These are phyloP conservation scores for Oryzias dopingdopingensis DNA, from an alignment of 2,797 vertebrate genomes.

Conservation along the genomic window DNA sequence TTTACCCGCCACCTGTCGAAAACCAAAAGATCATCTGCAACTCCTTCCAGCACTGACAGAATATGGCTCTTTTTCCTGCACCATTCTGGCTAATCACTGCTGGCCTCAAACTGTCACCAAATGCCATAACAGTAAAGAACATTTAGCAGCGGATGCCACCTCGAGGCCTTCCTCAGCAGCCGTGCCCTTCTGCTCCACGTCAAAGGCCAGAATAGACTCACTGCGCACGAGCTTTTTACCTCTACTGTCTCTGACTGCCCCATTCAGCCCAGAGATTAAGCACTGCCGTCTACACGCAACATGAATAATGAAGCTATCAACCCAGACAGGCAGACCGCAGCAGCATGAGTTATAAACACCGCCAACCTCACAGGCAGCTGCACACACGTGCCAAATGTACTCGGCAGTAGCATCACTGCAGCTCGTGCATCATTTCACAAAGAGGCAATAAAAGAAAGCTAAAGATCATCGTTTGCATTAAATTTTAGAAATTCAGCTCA, in stretches of 20 bases:
- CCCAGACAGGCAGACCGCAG: slow-evolving; percentile 71
- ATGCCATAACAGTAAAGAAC: slow-evolving; percentile 33
- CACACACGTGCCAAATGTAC: slow-evolving; percentile 48
- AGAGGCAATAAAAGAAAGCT: slow-evolving; percentile 22
- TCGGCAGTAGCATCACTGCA: slow-evolving; percentile 41
- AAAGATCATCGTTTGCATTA: slow-evolving; percentile 6
- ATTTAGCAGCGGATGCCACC: slow-evolving; percentile 56
- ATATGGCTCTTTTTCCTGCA: slow-evolving; percentile 83
- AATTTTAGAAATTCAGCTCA: slow-evolving; percentile 6
- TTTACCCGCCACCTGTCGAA: slow-evolving; percentile 85
- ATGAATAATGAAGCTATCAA: slow-evolving; percentile 81
- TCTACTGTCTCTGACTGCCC: slow-evolving; percentile 53
- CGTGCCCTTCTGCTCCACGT: slow-evolving; percentile 31
- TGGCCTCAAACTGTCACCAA: slow-evolving; percentile 54
- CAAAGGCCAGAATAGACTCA: slow-evolving; percentile 54
- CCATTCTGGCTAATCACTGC: slow-evolving; percentile 81
- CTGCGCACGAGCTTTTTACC: slow-evolving; percentile 53
- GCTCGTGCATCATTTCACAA: slow-evolving; percentile 57
- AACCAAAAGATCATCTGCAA: slow-evolving; percentile 85
- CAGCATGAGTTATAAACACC: slow-evolving; percentile 63
- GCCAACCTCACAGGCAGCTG: slow-evolving; percentile 56
- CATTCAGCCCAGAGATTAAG: slow-evolving; percentile 74
- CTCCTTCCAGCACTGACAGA: slow-evolving; percentile 90
- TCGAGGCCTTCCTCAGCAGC: slow-evolving; percentile 42
- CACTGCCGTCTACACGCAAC: slow-evolving; percentile 79